phyloP scores from a whole-genome alignment of 1,140 invertebrate species.

The Drosophila obscura region DNA sequence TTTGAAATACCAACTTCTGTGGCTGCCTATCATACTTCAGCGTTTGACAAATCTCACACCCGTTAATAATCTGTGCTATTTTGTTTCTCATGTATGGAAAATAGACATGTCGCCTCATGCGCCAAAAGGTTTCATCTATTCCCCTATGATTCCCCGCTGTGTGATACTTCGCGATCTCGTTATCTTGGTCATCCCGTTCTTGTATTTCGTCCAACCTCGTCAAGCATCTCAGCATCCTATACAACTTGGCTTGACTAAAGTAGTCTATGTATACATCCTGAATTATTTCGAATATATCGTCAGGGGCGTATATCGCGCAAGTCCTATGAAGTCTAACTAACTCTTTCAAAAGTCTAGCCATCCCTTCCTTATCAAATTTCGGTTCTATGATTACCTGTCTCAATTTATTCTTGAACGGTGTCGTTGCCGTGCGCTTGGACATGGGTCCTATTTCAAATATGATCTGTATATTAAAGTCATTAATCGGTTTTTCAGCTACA shows the following conservation, averaged over 20 bases:
- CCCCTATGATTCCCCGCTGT: conserved; percentile 2
- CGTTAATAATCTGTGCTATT: too few relatives aligned
- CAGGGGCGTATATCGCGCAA: conserved; percentile 11
- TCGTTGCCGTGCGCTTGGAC: neutral
- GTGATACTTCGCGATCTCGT: conserved; percentile 8
- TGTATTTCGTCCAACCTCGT: neutral
- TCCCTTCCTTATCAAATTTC: conserved; percentile 7
- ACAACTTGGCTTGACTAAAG: conserved; percentile 16
- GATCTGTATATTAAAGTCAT: conserved; percentile 23
- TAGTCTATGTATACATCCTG: conserved; percentile 8
- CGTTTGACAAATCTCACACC: too few relatives aligned
- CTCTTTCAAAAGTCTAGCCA: conserved; percentile 11
- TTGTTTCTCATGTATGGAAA: too few relatives aligned
- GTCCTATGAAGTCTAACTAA: conserved; percentile 14
- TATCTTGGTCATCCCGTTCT: neutral
- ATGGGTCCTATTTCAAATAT: conserved; percentile 8
- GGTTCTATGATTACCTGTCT: neutral
- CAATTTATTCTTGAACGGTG: conserved; percentile 13
- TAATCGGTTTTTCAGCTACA: conserved; percentile 14
- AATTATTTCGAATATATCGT: conserved; percentile 15
- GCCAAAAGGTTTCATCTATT: too few relatives aligned
- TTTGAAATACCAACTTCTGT: too few relatives aligned
- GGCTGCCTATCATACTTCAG: too few relatives aligned
- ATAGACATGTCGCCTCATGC: too few relatives aligned
- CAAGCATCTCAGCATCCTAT: conserved; percentile 3